Base-by-base conservation (phyloP, 2,888 invertebrate species). In the Xiphydria camelus region DNA sequence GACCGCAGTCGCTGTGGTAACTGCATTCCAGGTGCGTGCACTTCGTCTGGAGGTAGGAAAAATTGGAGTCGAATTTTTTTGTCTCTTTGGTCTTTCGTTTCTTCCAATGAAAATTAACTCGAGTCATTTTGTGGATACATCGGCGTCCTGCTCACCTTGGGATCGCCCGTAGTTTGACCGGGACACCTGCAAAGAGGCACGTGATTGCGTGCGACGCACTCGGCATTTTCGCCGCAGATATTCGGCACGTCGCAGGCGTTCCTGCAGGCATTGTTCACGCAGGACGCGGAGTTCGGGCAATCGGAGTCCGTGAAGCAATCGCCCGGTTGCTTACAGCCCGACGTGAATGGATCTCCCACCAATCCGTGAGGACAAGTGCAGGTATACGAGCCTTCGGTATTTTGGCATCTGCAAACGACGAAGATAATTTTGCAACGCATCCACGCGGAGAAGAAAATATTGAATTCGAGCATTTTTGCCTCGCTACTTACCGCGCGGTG, bases 301-400 rank as follows among this genome's bases (percentile, higher is more conserved):
- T 93, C 91, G 2, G 82, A 77, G 65, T 92, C 88, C 2, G 86
- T 82, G 53, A 85, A 82, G 62, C 93, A 94, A 68, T 91, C 90
- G 35, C 90, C 92, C 1, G 93, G 90, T 69, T 85, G 83, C 54
- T 87, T 84, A 64, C 94, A 94, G 21, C 88, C 91, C 0, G 82
- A 81, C 43, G 82, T 80, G 20, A 81, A 77, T 4, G 87, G 83
- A 78, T 93, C 93, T 18, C 91, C 88, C 39, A 94, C 83, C 15
- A 91, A 80, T 41, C 90, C 90, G 62, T 87, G 86, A 0, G 85
- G 82, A 64, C 94, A 94, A 26, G 80, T 77, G 59, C 94, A 94
- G 10, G 79, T 78, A 69, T 83, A 93, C 12, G 88, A 86, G 17
- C 94, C 94, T 17, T 85, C 85, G 22, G 80, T 82, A 64, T 94